Conservation (phyloP, 1,140 invertebrate species). For the Sarcophaga peregrina region DNA sequence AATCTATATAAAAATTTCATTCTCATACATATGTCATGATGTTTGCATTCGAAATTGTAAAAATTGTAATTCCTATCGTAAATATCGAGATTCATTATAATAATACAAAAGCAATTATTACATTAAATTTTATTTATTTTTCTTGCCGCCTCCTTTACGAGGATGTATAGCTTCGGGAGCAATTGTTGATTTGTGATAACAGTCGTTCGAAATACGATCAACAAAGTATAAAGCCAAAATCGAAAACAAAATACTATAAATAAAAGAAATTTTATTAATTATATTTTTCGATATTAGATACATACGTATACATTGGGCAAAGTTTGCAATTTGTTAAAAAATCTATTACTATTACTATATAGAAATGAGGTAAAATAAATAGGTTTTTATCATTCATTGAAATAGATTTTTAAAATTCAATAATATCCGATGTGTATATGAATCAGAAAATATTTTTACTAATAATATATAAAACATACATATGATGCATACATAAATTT, state of each 20-base stretch:
- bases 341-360: no score
- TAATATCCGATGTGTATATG: no score
- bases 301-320: no score
- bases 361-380: no score
- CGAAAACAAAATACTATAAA: slow-evolving; percentile 59
- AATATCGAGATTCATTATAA: not conserved
- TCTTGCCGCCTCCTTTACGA: slow-evolving; percentile 41
- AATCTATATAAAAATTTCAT: not conserved
- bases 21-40: not conserved
- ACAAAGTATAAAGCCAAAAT: slow-evolving; percentile 61
- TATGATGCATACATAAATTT: no score
- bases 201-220: slow-evolving; percentile 61
- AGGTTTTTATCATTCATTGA: no score
- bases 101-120: not conserved
- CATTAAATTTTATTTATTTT: slow-evolving; percentile 42
- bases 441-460: no score
- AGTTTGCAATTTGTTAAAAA: no score
- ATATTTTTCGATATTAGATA: no score
- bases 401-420: no score
- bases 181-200: slow-evolving; percentile 52
- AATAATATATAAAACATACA: no score
- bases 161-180: slow-evolving; percentile 44
- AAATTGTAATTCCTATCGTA: not conserved
- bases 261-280: not conserved
- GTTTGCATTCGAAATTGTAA: not conserved